Conservation (phyloP, 1,140 invertebrate genomes). For the Rhyacophila brunnea region DNA sequence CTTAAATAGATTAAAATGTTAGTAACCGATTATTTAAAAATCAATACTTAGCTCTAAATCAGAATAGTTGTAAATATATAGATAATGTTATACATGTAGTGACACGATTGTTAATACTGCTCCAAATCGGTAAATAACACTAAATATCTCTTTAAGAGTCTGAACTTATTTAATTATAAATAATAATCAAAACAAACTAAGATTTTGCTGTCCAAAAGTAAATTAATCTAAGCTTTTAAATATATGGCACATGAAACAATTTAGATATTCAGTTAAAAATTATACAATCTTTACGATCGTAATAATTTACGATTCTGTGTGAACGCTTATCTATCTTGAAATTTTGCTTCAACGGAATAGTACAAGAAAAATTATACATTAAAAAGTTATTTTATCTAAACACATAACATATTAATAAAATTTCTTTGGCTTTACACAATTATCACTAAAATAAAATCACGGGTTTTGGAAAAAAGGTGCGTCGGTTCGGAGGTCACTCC, state of each 20-base stretch:
- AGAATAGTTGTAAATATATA: neutral
- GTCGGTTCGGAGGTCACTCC: neutral
- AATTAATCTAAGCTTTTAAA: slow-evolving; percentile 10
- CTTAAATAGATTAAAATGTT: too few species aligned
- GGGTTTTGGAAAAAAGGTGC: slow-evolving; percentile 16
- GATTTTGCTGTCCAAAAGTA: slow-evolving; percentile 9
- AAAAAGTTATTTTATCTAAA: slow-evolving; percentile 29
- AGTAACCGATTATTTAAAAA: too few species aligned
- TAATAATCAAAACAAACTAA: neutral
- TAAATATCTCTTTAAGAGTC: slow-evolving; percentile 4
- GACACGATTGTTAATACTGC: neutral
- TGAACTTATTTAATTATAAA: too few species aligned
- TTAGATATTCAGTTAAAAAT: slow-evolving; percentile 2
- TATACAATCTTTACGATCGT: too few species aligned
- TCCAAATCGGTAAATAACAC: neutral
- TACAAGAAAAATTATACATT: slow-evolving; percentile 21
- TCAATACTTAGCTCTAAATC: too few species aligned
- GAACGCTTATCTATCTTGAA: slow-evolving; percentile 14
- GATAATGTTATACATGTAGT: neutral
- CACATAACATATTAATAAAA: slow-evolving; percentile 24
- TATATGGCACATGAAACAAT: slow-evolving; percentile 27
- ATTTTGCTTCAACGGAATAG: slow-evolving; percentile 18
- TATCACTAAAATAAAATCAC: slow-evolving; percentile 35
- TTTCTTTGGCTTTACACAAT: slow-evolving; percentile 34
- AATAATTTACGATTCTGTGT: slow-evolving; percentile 8